These are phyloP conservation scores for Vollenhovia emeryi DNA, from an alignment of 1,140 invertebrate species.

Conservation along the genomic window DNA sequence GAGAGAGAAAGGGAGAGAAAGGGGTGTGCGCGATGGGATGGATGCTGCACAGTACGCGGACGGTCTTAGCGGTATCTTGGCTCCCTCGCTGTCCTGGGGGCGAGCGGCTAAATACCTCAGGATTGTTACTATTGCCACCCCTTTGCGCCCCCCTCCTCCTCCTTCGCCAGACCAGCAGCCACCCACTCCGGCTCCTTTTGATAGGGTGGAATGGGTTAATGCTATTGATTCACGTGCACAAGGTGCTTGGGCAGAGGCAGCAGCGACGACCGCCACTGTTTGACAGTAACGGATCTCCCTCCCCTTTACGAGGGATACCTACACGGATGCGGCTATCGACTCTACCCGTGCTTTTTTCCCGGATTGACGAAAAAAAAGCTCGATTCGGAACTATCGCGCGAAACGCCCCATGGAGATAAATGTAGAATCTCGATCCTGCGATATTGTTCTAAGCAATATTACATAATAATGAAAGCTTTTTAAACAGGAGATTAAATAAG, in stretches of 20 bases:
- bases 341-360: constrained; percentile 50
- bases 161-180: constrained; percentile 59
- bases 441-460: background rate
- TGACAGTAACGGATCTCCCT: constrained; percentile 84
- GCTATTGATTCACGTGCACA: constrained; percentile 86
- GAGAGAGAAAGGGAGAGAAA: constrained; percentile 63
- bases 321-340: constrained; percentile 53
- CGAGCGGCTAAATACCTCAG: constrained; percentile 85
- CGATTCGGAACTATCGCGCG: background rate
- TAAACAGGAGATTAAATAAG: background rate
- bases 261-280: constrained; percentile 81
- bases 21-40: constrained; percentile 75
- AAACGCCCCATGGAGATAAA: background rate
- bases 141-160: constrained; percentile 74
- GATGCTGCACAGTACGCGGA: constrained; percentile 82
- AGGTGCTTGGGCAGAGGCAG: constrained; percentile 74
- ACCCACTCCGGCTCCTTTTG: constrained; percentile 78
- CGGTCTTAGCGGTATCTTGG: constrained; percentile 85
- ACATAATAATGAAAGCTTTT: background rate
- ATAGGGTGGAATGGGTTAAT: constrained; percentile 85
- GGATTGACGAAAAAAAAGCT: constrained; percentile 10
- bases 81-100: constrained; percentile 81
- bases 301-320: constrained; percentile 38
- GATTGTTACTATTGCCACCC: constrained; percentile 85
- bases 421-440: background rate